Base-by-base conservation (phyloP, 1,140 invertebrate genomes). In the Drosophila mojavensis region DNA sequence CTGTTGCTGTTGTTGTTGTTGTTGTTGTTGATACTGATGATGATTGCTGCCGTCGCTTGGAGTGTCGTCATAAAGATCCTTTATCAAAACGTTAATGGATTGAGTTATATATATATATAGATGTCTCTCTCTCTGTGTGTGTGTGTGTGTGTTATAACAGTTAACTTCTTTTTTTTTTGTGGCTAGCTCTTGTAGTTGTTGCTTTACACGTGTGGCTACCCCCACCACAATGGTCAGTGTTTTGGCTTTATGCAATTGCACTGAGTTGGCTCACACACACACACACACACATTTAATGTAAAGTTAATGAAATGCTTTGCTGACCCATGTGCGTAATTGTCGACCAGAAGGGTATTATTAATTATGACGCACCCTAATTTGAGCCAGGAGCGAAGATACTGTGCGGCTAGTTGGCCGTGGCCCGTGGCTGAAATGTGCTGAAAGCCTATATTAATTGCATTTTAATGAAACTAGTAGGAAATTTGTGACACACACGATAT, bases 11-110 rank as follows among this genome's bases (percentile, higher is more conserved):
- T 86, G 64, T 68, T 78, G 64, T 68, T n/a, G 72, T 71, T 63
- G 69, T 67, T 86, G 64, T 68, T 78, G 72, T 63, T 33, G 33
- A 33, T 84, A 67, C 69, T 91, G 88, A 91, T 91, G 88, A 91
- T 91, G 80, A 84, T 81, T 75, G 80, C 78, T 59, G 80, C 56
- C 78, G 83, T 78, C 69, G 77, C 80, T 84, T 90, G 67, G 83
- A 88, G 84, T 91, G 89, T 91, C 89, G 89, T 91, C 89, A 91
- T 91, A 91, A 91, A 91, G 89, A 91, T 91, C 89, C 91, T 91
- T 91, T 91, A 91, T 91, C 89, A 91, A 85, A 89, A 84, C 79
- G 74, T 89, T 91, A 91, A 91, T 89, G 89, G 89, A 89, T 91
- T 89, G 89, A 82, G 89, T 89, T 86, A 76, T 33, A 33, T 33